Percentiles rank a stretch among this genome's conserved stretches.
phyloP scores from a whole-genome alignment of 2,113 vertebrate species.

The Meriones unguiculatus region DNA sequence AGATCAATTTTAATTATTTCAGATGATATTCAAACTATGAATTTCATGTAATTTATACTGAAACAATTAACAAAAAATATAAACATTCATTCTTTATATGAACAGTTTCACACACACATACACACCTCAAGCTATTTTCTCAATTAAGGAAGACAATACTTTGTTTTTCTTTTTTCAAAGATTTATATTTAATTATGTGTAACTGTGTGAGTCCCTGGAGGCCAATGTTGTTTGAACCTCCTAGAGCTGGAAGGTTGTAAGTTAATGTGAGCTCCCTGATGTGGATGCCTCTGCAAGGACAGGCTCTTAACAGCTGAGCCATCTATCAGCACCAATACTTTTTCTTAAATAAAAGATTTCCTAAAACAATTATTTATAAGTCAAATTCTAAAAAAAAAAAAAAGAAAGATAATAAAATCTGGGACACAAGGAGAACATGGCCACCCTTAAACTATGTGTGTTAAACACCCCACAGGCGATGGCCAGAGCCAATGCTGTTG shows the following conservation, averaged over 20 bases:
- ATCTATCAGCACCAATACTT: background rate
- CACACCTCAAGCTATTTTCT: background rate
- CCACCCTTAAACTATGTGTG: constrained; percentile 2
- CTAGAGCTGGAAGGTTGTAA: background rate
- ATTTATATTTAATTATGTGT: background rate
- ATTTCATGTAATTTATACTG: constrained; percentile 42
- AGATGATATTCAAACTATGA: constrained; percentile 52
- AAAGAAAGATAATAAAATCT: constrained; percentile 8
- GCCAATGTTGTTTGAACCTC: background rate
- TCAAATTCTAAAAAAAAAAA: background rate
- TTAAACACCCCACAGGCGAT: background rate
- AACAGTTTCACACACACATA: background rate
- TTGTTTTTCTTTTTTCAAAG: background rate
- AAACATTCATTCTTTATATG: background rate
- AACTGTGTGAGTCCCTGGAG: background rate
- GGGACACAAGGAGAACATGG: background rate
- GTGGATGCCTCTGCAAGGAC: background rate
- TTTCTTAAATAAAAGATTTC: constrained; percentile 38
- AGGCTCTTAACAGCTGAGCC: background rate
- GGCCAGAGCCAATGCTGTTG: background rate
- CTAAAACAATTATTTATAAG: background rate
- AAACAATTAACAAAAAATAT: constrained; percentile 52
- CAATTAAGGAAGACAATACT: background rate
- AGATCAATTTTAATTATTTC: constrained; percentile 53
- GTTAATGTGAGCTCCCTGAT: background rate